Conservation (phyloP, 1,140 invertebrate species). For the Lutraria rhynchaena region DNA sequence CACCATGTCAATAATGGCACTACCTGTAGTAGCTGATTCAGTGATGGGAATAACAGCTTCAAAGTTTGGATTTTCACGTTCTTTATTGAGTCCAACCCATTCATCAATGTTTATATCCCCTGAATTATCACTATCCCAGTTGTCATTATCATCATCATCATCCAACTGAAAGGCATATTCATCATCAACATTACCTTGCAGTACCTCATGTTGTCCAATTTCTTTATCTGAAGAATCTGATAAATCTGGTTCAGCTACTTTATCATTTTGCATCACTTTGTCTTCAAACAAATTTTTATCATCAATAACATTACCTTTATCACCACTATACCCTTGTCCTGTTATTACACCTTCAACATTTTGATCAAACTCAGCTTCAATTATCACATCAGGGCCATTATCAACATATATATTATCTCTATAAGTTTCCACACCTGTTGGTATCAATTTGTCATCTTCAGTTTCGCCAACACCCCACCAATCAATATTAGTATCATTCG, state of each 20-base stretch:
- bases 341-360: not conserved
- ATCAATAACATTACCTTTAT: slow-evolving; percentile 1
- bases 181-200: not conserved
- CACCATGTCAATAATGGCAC: not conserved
- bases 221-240: slow-evolving; percentile 6
- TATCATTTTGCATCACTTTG: not conserved
- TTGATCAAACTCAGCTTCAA: slow-evolving; percentile 52
- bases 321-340: no score
- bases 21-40: not conserved
- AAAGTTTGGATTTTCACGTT: no score
- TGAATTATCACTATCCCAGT: slow-evolving; percentile 28
- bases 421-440: not conserved
- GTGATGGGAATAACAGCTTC: no score
- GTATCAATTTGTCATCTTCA: not conserved
- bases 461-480: slow-evolving; percentile 44
- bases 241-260: not conserved
- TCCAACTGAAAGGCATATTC: slow-evolving; percentile 43
- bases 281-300: not conserved
- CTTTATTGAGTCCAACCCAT: slow-evolving; percentile 2
- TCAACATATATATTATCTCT: slow-evolving; percentile 26
- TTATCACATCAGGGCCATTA: slow-evolving; percentile 54
- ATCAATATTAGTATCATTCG: slow-evolving; percentile 19
- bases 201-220: not conserved
- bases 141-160: slow-evolving; percentile 31
- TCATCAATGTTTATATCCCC: slow-evolving; percentile 11